These are phyloP conservation scores for Chaetorhynchus papuensis DNA, from an alignment of 2,113 vertebrate species.

Conservation along the genomic window DNA sequence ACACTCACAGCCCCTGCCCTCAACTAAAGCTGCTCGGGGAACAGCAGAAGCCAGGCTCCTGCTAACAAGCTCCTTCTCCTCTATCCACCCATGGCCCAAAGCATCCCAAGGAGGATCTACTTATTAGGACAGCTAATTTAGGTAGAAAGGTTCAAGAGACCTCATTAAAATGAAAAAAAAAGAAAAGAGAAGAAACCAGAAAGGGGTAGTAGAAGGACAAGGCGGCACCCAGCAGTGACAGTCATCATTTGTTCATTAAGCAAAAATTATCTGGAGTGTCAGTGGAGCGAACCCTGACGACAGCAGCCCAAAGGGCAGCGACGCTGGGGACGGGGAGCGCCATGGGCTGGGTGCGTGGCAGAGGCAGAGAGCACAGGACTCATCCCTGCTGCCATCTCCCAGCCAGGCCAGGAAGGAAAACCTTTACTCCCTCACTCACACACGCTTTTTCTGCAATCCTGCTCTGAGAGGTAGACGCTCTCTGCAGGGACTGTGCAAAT, in stretches of 20 bases:
- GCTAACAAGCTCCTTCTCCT: not conserved
- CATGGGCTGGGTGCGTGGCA: rapidly evolving
- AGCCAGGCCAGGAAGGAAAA: not conserved
- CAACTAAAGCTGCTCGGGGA: not conserved
- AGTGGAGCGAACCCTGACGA: not conserved
- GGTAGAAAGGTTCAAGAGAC: not conserved
- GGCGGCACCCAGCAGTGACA: not conserved
- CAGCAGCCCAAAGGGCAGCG: not conserved
- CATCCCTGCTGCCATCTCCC: not conserved
- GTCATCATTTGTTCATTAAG: not conserved
- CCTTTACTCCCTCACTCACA: not conserved
- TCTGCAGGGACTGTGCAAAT: not conserved
- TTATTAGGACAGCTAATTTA: slow-evolving; percentile 34
- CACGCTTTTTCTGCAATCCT: not conserved
- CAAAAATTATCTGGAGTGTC: not conserved
- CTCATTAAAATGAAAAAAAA: not conserved
- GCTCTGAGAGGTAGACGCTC: not conserved
- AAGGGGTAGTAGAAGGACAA: not conserved
- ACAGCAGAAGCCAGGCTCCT: not conserved
- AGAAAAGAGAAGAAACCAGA: not conserved
- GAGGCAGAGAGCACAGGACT: not conserved
- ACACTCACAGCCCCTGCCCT: not conserved
- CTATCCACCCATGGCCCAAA: not conserved
- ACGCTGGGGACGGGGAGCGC: rapidly evolving
- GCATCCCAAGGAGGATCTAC: not conserved